Conservation (phyloP, 2,797 vertebrate species). For the Petrocephalus sullivani region DNA sequence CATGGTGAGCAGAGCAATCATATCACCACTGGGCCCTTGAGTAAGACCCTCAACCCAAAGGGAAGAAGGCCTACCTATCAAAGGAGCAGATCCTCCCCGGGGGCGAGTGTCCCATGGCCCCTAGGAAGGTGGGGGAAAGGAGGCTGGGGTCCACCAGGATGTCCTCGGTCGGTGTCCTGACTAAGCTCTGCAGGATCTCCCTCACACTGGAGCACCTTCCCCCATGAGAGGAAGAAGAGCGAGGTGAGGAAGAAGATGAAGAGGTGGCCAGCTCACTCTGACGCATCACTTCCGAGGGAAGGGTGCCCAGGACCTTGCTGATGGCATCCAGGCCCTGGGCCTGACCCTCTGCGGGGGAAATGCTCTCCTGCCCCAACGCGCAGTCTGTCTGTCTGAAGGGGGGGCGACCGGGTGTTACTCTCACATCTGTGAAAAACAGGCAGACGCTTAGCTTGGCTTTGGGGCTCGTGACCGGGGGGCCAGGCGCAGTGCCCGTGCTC, state of each 20-base stretch:
- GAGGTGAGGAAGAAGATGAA: constrained; percentile 72
- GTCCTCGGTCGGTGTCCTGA: constrained; percentile 81
- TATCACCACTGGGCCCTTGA: neutral
- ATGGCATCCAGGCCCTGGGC: constrained; percentile 54
- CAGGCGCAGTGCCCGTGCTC: no score
- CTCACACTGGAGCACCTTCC: constrained; percentile 90
- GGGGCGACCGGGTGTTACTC: neutral
- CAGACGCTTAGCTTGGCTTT: neutral
- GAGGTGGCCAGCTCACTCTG: constrained; percentile 65
- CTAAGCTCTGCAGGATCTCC: constrained; percentile 91
- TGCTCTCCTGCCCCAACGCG: constrained; percentile 80
- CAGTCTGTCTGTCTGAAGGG: constrained; percentile 46
- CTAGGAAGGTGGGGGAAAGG: constrained; percentile 75
- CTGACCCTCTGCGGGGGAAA: constrained; percentile 57
- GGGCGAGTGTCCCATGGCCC: constrained; percentile 72
- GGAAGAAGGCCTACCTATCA: constrained; percentile 70
- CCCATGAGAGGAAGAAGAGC: constrained; percentile 77
- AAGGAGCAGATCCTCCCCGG: constrained; percentile 90
- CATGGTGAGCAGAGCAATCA: neutral
- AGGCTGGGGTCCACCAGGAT: constrained; percentile 77
- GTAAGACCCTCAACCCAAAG: neutral
- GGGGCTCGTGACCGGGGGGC: neutral
- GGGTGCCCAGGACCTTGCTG: constrained; percentile 70
- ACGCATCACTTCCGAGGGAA: constrained; percentile 81
- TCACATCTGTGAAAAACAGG: constrained; percentile 4